Base-by-base conservation (phyloP, 2,888 invertebrate species). In the Chymomyza caudatula region DNA sequence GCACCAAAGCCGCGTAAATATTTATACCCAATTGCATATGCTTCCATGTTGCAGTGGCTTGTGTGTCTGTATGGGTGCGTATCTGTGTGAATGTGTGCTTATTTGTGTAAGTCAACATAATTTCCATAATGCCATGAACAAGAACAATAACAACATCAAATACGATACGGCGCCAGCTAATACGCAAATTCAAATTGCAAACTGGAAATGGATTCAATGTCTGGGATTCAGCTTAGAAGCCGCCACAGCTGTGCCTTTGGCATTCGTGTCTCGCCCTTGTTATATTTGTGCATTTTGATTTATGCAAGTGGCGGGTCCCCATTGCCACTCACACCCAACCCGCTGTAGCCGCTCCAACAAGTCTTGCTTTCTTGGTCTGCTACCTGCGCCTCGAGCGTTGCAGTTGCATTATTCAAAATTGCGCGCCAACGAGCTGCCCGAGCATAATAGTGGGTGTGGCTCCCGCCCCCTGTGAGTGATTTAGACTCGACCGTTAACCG, bases 241-340 rank as follows among this genome's bases (percentile, higher is more conserved):
- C 29, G 11, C 29, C 29, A 3, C 29, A 37, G 29, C 29, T 37
- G 29, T 37, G 29, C 29, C 29, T 42, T 42, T 57, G 42, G 47
- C 13, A 11, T 17, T 11, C 22, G 57, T 43, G 8, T 55, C 25
- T 55, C 72, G 67, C 63, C 64, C 72, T 63, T 80, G 74, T 77
- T 80, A 81, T 80, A 81, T 81, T 85, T 81, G 85, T 73, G 78
- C 68, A 70, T 73, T 83, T 80, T 85, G 81, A 82, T 83, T 85
- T 80, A 82, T 85, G 80, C 84, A 78, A 71, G 53, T 43, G 43
- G 42, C 60, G 43, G 53, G 22, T 49, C 44, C 44, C 15, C 15
- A 47, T 47, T 6, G 44, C 44, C 3, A 17, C 44, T 3, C 2
- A 47, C 17, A 47, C 44, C 44, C 4, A 17, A 6, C 13, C 17